phyloP scores from a whole-genome alignment of 53 echinoderm and acorn worm genomes.

The Echinarachnius parma region DNA sequence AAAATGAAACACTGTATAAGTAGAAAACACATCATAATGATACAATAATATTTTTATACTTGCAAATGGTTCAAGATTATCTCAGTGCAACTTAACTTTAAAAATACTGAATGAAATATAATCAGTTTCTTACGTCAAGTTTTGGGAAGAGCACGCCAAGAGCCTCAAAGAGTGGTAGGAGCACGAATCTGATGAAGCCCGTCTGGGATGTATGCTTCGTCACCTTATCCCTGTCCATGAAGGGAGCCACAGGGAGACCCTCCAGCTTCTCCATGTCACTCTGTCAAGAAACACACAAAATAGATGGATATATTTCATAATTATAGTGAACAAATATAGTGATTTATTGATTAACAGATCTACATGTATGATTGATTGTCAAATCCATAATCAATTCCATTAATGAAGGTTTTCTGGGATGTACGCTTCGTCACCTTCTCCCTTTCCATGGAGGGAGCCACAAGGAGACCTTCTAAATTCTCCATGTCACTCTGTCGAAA shows the following conservation, averaged over 20 bases:
- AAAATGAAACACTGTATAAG: no score
- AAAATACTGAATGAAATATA: no score
- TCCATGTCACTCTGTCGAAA: conserved; percentile 94
- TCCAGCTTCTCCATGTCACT: conserved; percentile 96
- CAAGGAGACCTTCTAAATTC: conserved; percentile 89
- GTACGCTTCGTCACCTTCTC: conserved; percentile 95
- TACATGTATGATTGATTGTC: no score
- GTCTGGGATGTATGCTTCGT: conserved; percentile 94
- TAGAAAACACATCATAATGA: no score
- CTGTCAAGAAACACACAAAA: conserved; percentile 29
- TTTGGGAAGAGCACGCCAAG: conserved; percentile 71
- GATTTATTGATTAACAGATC: no score
- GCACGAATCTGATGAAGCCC: conserved; percentile 89
- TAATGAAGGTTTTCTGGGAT: conserved; percentile 93
- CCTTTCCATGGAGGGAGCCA: conserved; percentile 96
- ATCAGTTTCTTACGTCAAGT: conserved; percentile 87
- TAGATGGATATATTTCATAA: no score
- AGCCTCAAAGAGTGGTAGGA: conserved; percentile 89
- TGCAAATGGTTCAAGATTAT: no score
- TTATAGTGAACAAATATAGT: no score
- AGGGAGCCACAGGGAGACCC: conserved; percentile 91
- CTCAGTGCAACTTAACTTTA: no score
- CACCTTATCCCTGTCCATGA: conserved; percentile 97
- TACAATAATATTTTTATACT: no score
- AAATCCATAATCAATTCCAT: no score